Evolutionary conservation across 2,797 vertebrate species (phyloP).

Genomic region (Sebastes melanostomus): DNA sequence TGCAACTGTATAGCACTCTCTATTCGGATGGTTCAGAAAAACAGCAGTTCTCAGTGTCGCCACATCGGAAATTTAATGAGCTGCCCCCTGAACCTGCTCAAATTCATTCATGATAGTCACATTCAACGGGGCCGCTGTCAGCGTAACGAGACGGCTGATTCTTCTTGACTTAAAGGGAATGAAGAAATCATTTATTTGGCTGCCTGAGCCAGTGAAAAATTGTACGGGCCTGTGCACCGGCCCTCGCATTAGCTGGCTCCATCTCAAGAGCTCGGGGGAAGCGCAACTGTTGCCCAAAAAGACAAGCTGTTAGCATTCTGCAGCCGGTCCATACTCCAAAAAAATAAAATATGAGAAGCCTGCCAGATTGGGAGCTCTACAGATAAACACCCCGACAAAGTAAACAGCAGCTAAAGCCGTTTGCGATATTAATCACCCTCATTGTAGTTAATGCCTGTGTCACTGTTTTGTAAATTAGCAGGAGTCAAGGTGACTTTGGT

Average conservation of each 20-base stretch:
- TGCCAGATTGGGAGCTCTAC: slow-evolving; percentile 33
- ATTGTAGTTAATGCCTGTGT: slow-evolving; percentile 42
- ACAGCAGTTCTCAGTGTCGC: slow-evolving; percentile 24
- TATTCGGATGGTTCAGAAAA: slow-evolving; percentile 14
- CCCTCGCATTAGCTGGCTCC: slow-evolving; percentile 32
- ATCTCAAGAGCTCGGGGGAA: slow-evolving; percentile 34
- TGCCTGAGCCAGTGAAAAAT: slow-evolving; percentile 24
- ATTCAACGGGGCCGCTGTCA: slow-evolving; percentile 38
- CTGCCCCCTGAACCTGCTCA: slow-evolving; percentile 53
- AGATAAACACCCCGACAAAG: slow-evolving; percentile 52
- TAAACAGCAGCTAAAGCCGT: slow-evolving; percentile 54
- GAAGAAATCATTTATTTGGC: slow-evolving; percentile 42
- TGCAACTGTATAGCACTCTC: neutral
- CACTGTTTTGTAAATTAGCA: slow-evolving; percentile 54
- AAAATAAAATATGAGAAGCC: slow-evolving; percentile 32
- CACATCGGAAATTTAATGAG: slow-evolving; percentile 67
- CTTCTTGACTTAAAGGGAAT: slow-evolving; percentile 26
- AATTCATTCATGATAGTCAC: slow-evolving; percentile 52
- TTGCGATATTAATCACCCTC: slow-evolving; percentile 55
- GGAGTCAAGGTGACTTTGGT: slow-evolving; percentile 76
- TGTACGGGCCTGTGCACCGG: neutral
- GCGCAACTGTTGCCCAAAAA: slow-evolving; percentile 38
- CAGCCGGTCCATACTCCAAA: neutral
- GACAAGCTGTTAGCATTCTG: slow-evolving; percentile 45
- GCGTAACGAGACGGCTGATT: slow-evolving; percentile 46